Conservation (phyloP, 1,140 invertebrate species). For the Anoplophora glabripennis region DNA sequence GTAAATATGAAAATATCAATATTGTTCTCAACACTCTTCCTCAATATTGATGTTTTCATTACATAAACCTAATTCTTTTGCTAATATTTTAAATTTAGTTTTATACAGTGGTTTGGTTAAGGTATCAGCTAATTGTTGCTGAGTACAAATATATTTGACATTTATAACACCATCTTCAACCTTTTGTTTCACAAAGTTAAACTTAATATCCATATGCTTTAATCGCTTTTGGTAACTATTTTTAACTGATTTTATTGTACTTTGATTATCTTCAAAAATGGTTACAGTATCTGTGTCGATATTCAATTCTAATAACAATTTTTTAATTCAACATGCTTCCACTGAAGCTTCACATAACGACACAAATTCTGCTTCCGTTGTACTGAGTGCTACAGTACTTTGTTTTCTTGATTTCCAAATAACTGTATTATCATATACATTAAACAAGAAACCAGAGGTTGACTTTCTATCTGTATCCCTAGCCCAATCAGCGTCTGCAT, state of each 20-base stretch:
- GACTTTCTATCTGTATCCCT: conserved; percentile 38
- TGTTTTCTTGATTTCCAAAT: conserved; percentile 49
- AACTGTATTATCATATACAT: conserved; percentile 40
- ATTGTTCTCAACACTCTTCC: no score
- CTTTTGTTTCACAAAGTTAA: conserved; percentile 9
- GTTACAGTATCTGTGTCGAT: conserved; percentile 4
- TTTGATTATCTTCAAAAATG: conserved; percentile 21
- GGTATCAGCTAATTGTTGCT: conserved; percentile 25
- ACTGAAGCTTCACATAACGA: conserved; percentile 43
- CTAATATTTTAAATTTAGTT: no score
- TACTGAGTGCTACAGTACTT: conserved; percentile 44
- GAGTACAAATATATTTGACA: conserved; percentile 13
- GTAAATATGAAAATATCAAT: no score
- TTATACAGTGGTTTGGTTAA: conserved; percentile 21
- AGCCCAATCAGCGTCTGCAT: conserved; percentile 41
- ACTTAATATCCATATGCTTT: conserved; percentile 42
- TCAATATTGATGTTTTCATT: no score
- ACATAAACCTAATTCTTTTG: no score
- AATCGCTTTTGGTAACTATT: conserved; percentile 8
- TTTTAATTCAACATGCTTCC: conserved; percentile 46
- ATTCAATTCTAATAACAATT: conserved; percentile 36
- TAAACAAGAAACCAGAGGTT: conserved; percentile 40
- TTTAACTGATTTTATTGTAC: conserved; percentile 13
- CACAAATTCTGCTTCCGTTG: conserved; percentile 51
- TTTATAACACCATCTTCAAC: conserved; percentile 21